phyloP scores from a whole-genome alignment of 2,888 invertebrate species.

The Drepana falcataria region DNA sequence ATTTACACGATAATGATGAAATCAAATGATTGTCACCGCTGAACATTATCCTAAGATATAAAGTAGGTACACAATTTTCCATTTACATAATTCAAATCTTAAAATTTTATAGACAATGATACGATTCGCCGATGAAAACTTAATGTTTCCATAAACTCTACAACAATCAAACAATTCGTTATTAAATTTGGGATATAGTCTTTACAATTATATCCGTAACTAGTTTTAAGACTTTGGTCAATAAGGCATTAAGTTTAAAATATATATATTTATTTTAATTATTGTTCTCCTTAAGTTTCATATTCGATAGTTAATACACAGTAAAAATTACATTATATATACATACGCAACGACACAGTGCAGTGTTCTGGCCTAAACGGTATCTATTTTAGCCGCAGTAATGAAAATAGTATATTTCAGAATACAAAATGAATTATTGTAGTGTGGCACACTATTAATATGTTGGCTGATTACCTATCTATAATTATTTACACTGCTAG shows the following conservation, averaged over 20 bases:
- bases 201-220: constrained; percentile 65
- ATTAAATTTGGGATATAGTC: constrained; percentile 61
- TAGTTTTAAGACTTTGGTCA: constrained; percentile 79
- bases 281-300: constrained; percentile 74
- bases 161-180: constrained; percentile 73
- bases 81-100: constrained; percentile 39
- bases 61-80: constrained; percentile 34
- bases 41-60: constrained; percentile 34
- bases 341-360: constrained; percentile 39
- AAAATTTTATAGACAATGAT: constrained; percentile 56
- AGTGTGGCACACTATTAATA: constrained; percentile 53
- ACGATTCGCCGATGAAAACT: constrained; percentile 62
- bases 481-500: constrained; percentile 58
- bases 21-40: constrained; percentile 28
- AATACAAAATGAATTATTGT: constrained; percentile 58
- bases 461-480: constrained; percentile 52
- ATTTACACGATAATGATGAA: constrained; percentile 11
- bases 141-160: constrained; percentile 65
- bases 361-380: constrained; percentile 8
- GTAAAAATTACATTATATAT: constrained; percentile 63
- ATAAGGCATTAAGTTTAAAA: constrained; percentile 79
- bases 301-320: constrained; percentile 62
- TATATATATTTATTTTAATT: constrained; percentile 70
- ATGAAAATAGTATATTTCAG: constrained; percentile 35
- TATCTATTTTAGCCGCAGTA: constrained; percentile 8